Percentiles rank a stretch among this genome's conserved stretches.
Conservation (phyloP, 2,888 invertebrate species). For the Eueremaeus valkanovi region DNA sequence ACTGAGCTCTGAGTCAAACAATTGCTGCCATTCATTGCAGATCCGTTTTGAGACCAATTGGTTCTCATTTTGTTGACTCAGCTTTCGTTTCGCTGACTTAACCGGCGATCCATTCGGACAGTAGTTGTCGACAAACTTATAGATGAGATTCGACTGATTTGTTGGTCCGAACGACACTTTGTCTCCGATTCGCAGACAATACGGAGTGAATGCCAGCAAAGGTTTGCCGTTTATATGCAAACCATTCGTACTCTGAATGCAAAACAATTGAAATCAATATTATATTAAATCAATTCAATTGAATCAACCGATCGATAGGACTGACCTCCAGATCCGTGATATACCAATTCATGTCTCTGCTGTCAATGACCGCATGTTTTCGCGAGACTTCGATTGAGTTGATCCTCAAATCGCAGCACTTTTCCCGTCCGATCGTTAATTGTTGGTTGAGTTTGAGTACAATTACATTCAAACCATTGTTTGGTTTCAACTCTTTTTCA, state of each 20-base stretch:
- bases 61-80: not conserved
- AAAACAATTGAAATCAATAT: not conserved
- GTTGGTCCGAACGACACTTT: constrained; percentile 24
- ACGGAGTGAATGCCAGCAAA: not conserved
- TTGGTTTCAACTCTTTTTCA: not conserved
- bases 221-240: constrained; percentile 18
- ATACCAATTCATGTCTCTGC: constrained; percentile 23
- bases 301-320: not conserved
- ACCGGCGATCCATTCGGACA: not conserved
- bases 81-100: not conserved
- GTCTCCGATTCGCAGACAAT: not conserved
- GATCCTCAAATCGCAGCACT: constrained; percentile 7
- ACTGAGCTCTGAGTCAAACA: constrained; percentile 29
- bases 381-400: constrained; percentile 36
- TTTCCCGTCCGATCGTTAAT: constrained; percentile 29
- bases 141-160: not conserved
- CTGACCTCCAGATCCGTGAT: constrained; percentile 28
- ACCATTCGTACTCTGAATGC: constrained; percentile 34
- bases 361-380: constrained; percentile 11
- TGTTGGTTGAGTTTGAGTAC: not conserved
- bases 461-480: not conserved
- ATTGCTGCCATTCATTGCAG: not conserved
- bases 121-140: constrained; percentile 26
- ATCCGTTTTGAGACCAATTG: not conserved
- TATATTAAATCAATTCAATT: constrained; percentile 18